phyloP scores from a whole-genome alignment of 1,140 invertebrate species.

The Apis dorsata region DNA sequence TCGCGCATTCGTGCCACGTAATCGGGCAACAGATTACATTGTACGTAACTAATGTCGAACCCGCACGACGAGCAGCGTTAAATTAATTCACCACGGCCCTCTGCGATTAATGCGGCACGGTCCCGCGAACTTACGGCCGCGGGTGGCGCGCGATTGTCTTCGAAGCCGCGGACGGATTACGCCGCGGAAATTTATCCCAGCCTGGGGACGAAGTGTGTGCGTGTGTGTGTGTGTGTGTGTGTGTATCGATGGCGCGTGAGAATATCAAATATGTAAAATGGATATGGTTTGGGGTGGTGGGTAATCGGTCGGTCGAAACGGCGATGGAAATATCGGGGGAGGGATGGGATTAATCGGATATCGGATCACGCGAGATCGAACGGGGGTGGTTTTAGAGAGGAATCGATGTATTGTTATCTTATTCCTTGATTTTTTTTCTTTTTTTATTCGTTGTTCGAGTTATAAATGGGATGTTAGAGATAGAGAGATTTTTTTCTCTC shows the following conservation, averaged over 20 bases:
- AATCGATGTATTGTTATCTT: no score
- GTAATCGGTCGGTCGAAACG: background rate
- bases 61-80: slow-evolving; percentile 46
- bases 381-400: no score
- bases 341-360: background rate
- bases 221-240: background rate
- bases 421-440: no score
- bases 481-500: no score
- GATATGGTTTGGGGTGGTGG: background rate
- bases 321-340: background rate
- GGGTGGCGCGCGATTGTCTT: slow-evolving; percentile 17
- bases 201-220: background rate
- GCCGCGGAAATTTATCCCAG: background rate
- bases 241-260: background rate
- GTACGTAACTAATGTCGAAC: slow-evolving; percentile 62
- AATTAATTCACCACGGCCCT: slow-evolving; percentile 60
- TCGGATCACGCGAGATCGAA: background rate
- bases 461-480: no score
- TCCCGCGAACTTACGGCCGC: slow-evolving; percentile 12
- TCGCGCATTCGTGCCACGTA: slow-evolving; percentile 55
- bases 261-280: background rate
- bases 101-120: slow-evolving; percentile 61
- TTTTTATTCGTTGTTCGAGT: no score
- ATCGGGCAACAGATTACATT: slow-evolving; percentile 63
- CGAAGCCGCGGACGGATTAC: background rate